Conservation (phyloP, 2,888 invertebrate genomes). For the Caenorhabditis sp. region DNA sequence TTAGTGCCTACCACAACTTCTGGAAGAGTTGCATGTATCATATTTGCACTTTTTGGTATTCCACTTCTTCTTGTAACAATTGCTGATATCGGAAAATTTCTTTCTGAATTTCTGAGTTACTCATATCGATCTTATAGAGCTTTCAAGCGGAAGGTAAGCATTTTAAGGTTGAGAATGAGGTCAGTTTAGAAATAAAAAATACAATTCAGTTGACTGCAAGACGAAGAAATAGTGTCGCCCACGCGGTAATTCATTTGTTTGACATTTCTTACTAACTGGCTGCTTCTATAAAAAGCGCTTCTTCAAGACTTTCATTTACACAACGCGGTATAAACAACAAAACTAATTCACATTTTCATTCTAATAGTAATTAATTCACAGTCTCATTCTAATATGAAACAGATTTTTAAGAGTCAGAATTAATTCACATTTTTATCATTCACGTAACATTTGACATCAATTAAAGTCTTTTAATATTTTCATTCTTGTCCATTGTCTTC, state of each 20-base stretch:
- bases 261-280: conserved; percentile 1
- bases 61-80: conserved; percentile 70
- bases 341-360: no score
- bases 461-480: no score
- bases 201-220: conserved; percentile 41
- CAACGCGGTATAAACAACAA: neutral
- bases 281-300: neutral
- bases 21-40: conserved; percentile 69
- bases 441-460: no score
- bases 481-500: no score
- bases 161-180: neutral
- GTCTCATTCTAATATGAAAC: no score
- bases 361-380: no score
- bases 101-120: conserved; percentile 69
- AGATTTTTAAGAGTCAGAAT: no score
- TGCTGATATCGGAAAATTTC: conserved; percentile 70
- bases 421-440: no score
- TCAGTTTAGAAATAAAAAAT: conserved; percentile 1
- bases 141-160: conserved; percentile 67
- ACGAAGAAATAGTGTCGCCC: conserved; percentile 42
- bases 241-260: conserved; percentile 28
- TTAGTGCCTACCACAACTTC: conserved; percentile 63
- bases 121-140: conserved; percentile 65
- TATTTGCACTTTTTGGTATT: conserved; percentile 70
- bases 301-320: neutral